Base-by-base conservation (phyloP, 2,113 vertebrate genomes). In the crab-eating macaque (Macaca fascicularis) region DNA sequence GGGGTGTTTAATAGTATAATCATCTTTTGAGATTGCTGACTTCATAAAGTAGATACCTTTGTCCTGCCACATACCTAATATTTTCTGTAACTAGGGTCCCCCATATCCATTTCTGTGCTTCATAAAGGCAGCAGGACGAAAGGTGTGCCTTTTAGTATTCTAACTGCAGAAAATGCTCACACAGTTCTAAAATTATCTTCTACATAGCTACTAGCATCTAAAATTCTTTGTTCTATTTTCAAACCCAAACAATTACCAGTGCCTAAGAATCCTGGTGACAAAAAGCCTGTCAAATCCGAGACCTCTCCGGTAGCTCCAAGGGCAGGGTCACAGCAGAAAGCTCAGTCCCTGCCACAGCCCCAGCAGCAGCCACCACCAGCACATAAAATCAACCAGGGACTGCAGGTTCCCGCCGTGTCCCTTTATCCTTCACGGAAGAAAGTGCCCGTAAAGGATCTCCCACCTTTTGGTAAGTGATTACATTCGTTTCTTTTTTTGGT, bases 381-480 rank as follows among this genome's bases (percentile, higher is more conserved):
- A 7, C 98, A 99, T 80, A 99, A 99, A 98, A 98, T 84, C 94
- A 99, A 98, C 98, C 99, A 99, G 97, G 99, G 98, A 0, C 96
- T 99, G 52, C 99, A 99, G 98, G 99, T 99, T n/a, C 99, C 99
- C 0, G 98, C 99, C 0, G 99, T 99, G 83, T 99, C 99, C 90
- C 99, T 99, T 3, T 99, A 99, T 97, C 99, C 99, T 4, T 99
- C 99, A 27, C 99, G 99, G 45, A 99, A 99, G 99, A 99, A 99
- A 97, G 99, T 99, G 43, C 99, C 99, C 0, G 99, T 99, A 70
- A 99, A 99, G 98, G 99, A 99, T 88, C 99, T 99, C 67, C 99
- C 99, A 0, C 99, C 99, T 2, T 99, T 99, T 0, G 99, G 99
- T 99, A 98, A 99, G 99, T 97, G 4, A 57, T 85, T 8, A 40